These are phyloP conservation scores for Calephelis perditalis DNA, from an alignment of 2,888 invertebrate genomes.

Conservation along the genomic window DNA sequence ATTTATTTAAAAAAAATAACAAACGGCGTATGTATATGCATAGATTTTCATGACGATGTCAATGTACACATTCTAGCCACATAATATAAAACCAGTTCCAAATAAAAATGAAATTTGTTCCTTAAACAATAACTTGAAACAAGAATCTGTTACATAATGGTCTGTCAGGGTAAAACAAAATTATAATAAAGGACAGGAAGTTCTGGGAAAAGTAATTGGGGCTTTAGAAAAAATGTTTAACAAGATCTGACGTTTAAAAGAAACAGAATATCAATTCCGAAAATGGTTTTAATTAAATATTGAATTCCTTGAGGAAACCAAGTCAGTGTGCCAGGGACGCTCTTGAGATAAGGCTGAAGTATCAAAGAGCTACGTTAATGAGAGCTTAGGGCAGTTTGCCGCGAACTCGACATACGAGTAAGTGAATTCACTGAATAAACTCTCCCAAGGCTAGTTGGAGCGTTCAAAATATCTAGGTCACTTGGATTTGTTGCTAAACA, in stretches of 20 bases:
- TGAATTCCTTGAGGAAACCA: constrained; percentile 29
- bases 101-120: too few relatives aligned
- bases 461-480: constrained; percentile 18
- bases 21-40: too few relatives aligned
- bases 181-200: too few relatives aligned
- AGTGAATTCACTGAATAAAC: constrained; percentile 35
- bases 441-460: constrained; percentile 23
- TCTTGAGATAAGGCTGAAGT: constrained; percentile 38
- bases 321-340: constrained; percentile 60
- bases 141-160: too few relatives aligned
- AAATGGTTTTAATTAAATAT: constrained; percentile 14
- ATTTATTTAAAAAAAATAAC: too few relatives aligned
- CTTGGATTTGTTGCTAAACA: constrained; percentile 1
- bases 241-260: background rate
- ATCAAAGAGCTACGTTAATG: constrained; percentile 37
- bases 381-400: constrained; percentile 37
- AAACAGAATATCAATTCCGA: background rate
- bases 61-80: too few relatives aligned
- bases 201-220: background rate
- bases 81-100: too few relatives aligned
- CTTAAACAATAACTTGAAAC: too few relatives aligned
- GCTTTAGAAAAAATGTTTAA: background rate
- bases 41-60: too few relatives aligned
- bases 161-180: too few relatives aligned
- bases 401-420: constrained; percentile 28